Evolutionary conservation across 2,113 vertebrate species (phyloP).

Genomic region (Suricata suricatta): DNA sequence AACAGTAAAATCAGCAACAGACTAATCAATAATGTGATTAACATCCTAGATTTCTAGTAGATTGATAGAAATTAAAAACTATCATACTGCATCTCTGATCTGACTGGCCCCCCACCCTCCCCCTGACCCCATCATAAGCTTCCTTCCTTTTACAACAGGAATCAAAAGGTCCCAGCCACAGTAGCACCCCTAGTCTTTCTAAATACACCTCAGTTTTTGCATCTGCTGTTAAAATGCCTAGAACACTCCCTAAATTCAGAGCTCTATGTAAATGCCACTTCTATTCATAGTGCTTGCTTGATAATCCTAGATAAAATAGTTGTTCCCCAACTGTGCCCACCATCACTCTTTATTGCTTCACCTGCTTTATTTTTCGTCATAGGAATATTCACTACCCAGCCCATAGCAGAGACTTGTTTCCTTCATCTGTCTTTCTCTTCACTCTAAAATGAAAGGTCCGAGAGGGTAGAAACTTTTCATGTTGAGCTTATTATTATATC

Average conservation of each 20-base stretch:
- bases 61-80: neutral
- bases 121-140: neutral
- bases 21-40: neutral
- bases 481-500: neutral
- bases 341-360: neutral
- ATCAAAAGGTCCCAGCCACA: neutral
- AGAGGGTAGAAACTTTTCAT: neutral
- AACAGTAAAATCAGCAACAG: neutral
- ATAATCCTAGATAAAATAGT: neutral
- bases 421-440: neutral
- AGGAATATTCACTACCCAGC: neutral
- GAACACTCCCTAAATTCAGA: neutral
- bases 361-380: neutral
- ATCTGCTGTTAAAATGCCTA: neutral
- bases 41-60: neutral
- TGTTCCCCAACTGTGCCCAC: neutral
- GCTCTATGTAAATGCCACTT: neutral
- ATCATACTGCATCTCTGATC: neutral
- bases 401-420: neutral
- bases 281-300: neutral
- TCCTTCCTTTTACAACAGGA: neutral
- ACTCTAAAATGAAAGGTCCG: neutral
- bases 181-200: neutral
- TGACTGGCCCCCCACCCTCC: rapidly evolving
- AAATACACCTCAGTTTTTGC: neutral